Conservation (phyloP, 2,888 invertebrate species). For the Drosophila mimica region DNA sequence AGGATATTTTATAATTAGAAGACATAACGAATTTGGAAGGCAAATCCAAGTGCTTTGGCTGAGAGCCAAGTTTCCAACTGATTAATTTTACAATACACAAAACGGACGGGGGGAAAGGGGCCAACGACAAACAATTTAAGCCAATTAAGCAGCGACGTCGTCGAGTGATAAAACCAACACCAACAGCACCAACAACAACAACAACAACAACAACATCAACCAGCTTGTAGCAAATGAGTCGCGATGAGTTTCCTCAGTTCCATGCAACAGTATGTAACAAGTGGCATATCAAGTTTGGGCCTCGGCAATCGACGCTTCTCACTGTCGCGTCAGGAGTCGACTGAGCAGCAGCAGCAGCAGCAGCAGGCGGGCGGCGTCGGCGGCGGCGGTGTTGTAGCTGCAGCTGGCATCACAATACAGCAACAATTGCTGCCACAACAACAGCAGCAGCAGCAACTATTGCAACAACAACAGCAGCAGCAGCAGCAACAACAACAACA, state of each 20-base stretch:
- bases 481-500: constrained; percentile 39
- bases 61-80: constrained; percentile 67
- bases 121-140: constrained; percentile 46
- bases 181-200: constrained; percentile 7
- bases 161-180: constrained; percentile 20
- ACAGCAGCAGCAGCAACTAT: constrained; percentile 30
- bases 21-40: constrained; percentile 59
- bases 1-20: constrained; percentile 65
- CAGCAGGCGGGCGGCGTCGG: constrained; percentile 50
- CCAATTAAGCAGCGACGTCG: constrained; percentile 51
- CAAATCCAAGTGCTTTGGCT: constrained; percentile 59
- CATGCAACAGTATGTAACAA: constrained; percentile 93
- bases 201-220: constrained; percentile 1
- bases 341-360: constrained; percentile 79
- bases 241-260: constrained; percentile 94
- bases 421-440: constrained; percentile 23
- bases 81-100: constrained; percentile 68
- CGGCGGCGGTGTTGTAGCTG: constrained; percentile 33
- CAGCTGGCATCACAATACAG: constrained; percentile 19
- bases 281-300: constrained; percentile 92
- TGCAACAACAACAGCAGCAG: constrained; percentile 44
- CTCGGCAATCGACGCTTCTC: constrained; percentile 91
- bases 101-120: constrained; percentile 20
- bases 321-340: constrained; percentile 89
- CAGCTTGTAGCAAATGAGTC: constrained; percentile 71